Conservation (phyloP, 2,888 invertebrate genomes). For the Drosophila algonquin region DNA sequence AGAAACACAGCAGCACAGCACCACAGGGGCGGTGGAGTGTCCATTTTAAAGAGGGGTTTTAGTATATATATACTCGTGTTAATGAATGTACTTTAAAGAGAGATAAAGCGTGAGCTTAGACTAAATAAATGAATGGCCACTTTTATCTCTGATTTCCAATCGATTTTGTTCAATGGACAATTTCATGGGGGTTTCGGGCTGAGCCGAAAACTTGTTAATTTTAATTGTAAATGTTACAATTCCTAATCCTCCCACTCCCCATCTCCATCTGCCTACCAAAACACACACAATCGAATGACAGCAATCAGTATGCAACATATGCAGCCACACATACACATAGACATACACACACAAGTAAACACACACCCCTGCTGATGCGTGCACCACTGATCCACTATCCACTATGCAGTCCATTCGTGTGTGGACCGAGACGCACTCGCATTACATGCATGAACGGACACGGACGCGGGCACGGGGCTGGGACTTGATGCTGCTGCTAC, state of each 20-base stretch:
- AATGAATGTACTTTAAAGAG: not conserved
- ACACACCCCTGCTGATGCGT: slow-evolving; percentile 17
- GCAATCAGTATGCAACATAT: not conserved
- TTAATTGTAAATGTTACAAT: slow-evolving; percentile 11
- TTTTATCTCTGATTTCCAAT: not conserved
- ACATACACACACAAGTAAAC: not conserved
- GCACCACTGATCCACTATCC: slow-evolving; percentile 15
- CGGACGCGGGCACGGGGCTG: slow-evolving; percentile 1
- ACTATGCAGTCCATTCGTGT: slow-evolving; percentile 4
- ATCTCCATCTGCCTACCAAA: too few species aligned
- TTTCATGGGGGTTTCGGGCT: not conserved
- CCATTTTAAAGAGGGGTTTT: not conserved
- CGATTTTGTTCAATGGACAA: not conserved
- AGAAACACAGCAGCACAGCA: not conserved
- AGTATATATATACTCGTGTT: not conserved
- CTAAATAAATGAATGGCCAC: not conserved
- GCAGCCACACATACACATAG: not conserved
- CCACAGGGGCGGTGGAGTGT: not conserved
- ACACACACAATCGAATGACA: slow-evolving; percentile 5
- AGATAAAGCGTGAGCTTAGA: not conserved
- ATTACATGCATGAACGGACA: slow-evolving; percentile 71
- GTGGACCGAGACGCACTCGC: slow-evolving; percentile 38
- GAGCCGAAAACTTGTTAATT: slow-evolving; percentile 8
- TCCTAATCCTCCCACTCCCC: too few species aligned
- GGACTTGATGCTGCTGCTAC: slow-evolving; percentile 2